Percentiles rank a stretch among this genome's conserved stretches.
phyloP scores from a whole-genome alignment of 2,113 vertebrate genomes.

The Cololabis saira region DNA sequence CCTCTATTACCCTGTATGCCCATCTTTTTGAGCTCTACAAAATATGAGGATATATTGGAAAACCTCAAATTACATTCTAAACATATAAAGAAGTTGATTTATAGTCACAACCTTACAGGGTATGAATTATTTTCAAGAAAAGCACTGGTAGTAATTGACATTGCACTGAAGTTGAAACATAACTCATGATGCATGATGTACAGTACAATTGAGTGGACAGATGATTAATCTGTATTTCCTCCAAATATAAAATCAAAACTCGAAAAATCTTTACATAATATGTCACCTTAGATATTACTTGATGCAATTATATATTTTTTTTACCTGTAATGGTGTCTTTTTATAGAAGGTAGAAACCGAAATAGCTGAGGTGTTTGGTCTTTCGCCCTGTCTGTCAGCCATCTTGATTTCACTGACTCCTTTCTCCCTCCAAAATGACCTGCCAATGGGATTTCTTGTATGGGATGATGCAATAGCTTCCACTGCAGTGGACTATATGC shows the following conservation, averaged over 20 bases:
- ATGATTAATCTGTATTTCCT: too few species aligned
- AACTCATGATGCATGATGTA: slow-evolving; percentile 6
- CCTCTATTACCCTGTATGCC: too few species aligned
- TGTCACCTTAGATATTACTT: too few species aligned
- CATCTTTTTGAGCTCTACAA: background rate
- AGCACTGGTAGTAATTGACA: background rate
- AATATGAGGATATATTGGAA: background rate
- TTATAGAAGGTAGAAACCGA: slow-evolving; percentile 1
- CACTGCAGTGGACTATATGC: background rate
- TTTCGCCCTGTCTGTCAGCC: background rate
- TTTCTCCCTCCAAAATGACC: background rate
- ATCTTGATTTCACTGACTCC: too few species aligned
- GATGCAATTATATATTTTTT: background rate
- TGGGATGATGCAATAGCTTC: slow-evolving; percentile 2
- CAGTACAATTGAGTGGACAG: slow-evolving; percentile 1
- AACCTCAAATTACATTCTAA: background rate
- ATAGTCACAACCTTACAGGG: too few species aligned
- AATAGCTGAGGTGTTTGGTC: background rate
- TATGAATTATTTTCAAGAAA: too few species aligned
- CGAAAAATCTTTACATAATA: too few species aligned
- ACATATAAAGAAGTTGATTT: too few species aligned
- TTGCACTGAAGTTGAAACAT: slow-evolving; percentile 2
- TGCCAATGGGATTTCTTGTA: background rate
- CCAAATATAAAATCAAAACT: too few species aligned
- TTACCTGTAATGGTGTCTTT: background rate